Conservation (phyloP, 2,888 invertebrate species). For the Bruchidius siliquastri region DNA sequence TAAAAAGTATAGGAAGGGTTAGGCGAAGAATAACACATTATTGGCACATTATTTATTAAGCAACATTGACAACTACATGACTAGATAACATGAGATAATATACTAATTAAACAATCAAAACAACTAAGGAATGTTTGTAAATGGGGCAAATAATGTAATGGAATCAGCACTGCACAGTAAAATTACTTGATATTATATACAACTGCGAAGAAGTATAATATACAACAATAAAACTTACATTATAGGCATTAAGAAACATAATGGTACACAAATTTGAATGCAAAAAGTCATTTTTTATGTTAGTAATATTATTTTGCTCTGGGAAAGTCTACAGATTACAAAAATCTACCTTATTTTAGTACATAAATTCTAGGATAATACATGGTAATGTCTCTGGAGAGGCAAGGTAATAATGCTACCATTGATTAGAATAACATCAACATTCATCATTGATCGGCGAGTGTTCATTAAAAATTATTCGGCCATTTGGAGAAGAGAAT, state of each 20-base stretch:
- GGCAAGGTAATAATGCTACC: background rate
- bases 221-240: background rate
- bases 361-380: background rate
- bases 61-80: background rate
- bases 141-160: background rate
- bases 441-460: background rate
- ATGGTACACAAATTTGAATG: background rate
- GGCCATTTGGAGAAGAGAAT: conserved; percentile 83
- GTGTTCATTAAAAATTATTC: conserved; percentile 48
- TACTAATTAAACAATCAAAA: background rate
- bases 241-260: background rate
- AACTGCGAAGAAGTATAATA: too few species aligned
- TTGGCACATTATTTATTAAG: background rate
- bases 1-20: background rate
- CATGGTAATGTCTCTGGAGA: background rate
- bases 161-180: background rate
- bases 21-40: background rate
- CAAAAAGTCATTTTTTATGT: background rate
- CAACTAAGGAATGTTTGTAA: background rate
- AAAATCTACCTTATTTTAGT: background rate
- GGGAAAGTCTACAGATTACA: background rate
- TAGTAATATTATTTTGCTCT: background rate
- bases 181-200: too few species aligned
- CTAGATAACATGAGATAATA: background rate
- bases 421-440: background rate